These are phyloP conservation scores for Chrysotoxum bicinctum DNA, from an alignment of 2,888 invertebrate species.

Conservation along the genomic window DNA sequence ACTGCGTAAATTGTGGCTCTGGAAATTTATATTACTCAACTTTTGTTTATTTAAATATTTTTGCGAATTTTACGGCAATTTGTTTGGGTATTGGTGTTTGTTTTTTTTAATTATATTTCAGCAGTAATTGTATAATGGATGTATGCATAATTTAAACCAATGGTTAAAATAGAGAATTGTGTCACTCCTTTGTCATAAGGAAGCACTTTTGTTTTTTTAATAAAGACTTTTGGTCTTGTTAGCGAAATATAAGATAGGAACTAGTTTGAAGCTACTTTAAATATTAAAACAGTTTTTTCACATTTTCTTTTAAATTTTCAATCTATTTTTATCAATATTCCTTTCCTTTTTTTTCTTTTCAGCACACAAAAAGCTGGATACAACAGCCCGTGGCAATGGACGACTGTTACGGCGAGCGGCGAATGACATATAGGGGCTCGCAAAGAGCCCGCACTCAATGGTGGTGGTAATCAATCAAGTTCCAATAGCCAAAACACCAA, in stretches of 20 bases:
- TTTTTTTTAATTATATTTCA: neutral
- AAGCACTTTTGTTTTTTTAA: neutral
- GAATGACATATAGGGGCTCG: constrained; percentile 84
- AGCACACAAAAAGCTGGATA: constrained; percentile 81
- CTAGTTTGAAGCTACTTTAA: too few species aligned
- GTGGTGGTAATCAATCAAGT: constrained; percentile 74
- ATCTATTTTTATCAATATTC: neutral
- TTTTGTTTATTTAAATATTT: constrained; percentile 11
- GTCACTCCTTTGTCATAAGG: neutral
- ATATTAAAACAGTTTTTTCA: too few species aligned
- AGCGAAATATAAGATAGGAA: too few species aligned
- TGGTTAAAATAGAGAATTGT: too few species aligned
- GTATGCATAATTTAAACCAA: too few species aligned
- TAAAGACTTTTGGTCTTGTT: too few species aligned
- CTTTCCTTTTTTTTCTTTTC: constrained; percentile 56
- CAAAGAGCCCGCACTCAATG: constrained; percentile 79
- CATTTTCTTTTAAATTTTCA: neutral
- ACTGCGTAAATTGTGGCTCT: constrained; percentile 13
- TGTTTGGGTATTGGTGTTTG: neutral
- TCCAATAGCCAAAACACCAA: constrained; percentile 73
- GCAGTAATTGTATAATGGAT: too few species aligned
- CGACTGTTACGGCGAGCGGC: constrained; percentile 83
- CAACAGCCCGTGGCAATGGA: constrained; percentile 84
- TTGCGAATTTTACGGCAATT: neutral
- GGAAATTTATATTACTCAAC: neutral